phyloP scores from a whole-genome alignment of 2,797 vertebrate species.

The Thripadectes ignobilis region DNA sequence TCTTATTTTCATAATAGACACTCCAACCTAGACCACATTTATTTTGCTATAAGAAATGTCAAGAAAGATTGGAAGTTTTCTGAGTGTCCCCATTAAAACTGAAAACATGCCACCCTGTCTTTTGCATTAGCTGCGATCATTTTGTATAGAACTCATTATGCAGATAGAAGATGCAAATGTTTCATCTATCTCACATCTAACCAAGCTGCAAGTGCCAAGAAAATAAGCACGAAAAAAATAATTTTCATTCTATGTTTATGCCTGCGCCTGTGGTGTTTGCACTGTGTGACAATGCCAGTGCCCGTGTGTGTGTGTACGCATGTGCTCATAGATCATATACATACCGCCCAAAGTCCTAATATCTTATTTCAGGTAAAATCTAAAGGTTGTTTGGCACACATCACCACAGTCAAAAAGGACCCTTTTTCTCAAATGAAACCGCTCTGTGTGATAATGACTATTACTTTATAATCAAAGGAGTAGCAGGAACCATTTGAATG shows the following conservation, averaged over 20 bases:
- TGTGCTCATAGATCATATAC: neutral
- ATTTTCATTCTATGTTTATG: slow-evolving; percentile 57
- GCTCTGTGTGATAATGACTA: slow-evolving; percentile 6
- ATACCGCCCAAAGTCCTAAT: neutral
- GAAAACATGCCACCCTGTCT: slow-evolving; percentile 97
- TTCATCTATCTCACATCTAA: slow-evolving; percentile 71
- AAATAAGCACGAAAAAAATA: slow-evolving; percentile 71
- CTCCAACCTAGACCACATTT: slow-evolving; percentile 92
- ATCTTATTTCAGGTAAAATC: slow-evolving; percentile 53
- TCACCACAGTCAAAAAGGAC: slow-evolving; percentile 13
- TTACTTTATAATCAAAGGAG: slow-evolving; percentile 21
- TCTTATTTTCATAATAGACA: slow-evolving; percentile 99
- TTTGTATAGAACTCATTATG: slow-evolving; percentile 91
- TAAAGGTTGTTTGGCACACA: slow-evolving; percentile 3
- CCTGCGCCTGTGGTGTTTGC: slow-evolving; percentile 7
- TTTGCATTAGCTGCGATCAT: slow-evolving; percentile 84
- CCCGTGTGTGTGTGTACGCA: neutral
- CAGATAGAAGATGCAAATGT: slow-evolving; percentile 92
- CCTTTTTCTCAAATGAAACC: slow-evolving; percentile 2
- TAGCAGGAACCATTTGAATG: slow-evolving; percentile 31
- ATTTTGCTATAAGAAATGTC: slow-evolving; percentile 98
- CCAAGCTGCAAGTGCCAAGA: slow-evolving; percentile 77
- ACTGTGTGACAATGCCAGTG: neutral
- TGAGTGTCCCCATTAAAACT: slow-evolving; percentile 92
- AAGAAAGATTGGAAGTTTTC: slow-evolving; percentile 97